Evolutionary conservation across 1,140 invertebrate species (phyloP).

Genomic region (Maconellicoccus hirsutus): DNA sequence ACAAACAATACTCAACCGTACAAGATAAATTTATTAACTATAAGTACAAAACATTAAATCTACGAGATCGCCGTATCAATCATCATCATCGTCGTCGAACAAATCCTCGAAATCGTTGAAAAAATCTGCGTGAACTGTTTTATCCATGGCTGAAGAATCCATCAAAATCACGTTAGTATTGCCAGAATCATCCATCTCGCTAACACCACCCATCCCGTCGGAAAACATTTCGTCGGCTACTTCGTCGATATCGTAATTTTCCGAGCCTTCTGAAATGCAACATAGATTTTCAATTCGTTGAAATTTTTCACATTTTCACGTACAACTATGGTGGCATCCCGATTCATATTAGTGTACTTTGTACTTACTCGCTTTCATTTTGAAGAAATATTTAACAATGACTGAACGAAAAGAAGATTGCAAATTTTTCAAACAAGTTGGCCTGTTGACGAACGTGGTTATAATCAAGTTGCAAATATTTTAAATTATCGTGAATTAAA

Average conservation of each 20-base stretch:
- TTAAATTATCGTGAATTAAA: too few relatives aligned
- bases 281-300: background rate
- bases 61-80: background rate
- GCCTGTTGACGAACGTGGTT: too few relatives aligned
- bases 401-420: too few relatives aligned
- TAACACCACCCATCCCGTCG: background rate
- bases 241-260: constrained; percentile 11
- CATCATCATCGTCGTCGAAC: constrained; percentile 4
- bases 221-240: constrained; percentile 17
- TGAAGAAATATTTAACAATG: background rate
- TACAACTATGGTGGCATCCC: background rate
- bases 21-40: background rate
- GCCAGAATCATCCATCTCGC: constrained; percentile 1
- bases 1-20: background rate
- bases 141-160: background rate
- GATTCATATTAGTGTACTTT: background rate
- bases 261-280: background rate
- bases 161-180: background rate
- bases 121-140: constrained; percentile 9
- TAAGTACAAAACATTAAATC: background rate
- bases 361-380: background rate
- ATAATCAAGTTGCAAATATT: too few relatives aligned
- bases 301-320: constrained; percentile 2
- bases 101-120: constrained; percentile 16
- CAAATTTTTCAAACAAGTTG: too few relatives aligned